Evolutionary conservation across 2,797 vertebrate genomes (phyloP), one percentile per base, ranked within the genome.

Genomic region (Anguilla obscura): DNA sequence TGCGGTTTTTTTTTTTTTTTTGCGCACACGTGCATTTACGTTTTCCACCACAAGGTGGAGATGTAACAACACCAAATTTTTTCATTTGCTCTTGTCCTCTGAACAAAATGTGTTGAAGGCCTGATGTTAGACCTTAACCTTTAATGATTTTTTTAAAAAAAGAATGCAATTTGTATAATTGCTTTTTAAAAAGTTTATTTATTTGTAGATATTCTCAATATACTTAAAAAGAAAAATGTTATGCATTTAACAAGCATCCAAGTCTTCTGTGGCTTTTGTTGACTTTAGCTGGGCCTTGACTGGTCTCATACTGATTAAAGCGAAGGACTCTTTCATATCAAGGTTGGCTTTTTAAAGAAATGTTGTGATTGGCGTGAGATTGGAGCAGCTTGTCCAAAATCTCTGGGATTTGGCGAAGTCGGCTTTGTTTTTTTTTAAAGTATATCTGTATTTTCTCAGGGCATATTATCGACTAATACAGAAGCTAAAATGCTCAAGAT

Each of bases 11-110:
- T 27, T 54, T 21, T 14, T 58, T 18, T 71, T 74, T 74, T 52
- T 66, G 3, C 6, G 3, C 5, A 45, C 40, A 45, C 40, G 40
- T 45, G 2, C 8, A 85, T 76, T n/a, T 54, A 4, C 52, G 33
- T 86, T 48, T 21, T 27, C 83, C 8, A 16, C 93, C 95, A 94
- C 92, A 88, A 93, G 95, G 90, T 94, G 95, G 94, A 93, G 94
- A 87, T 94, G 91, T 93, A 93, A 92, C 92, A 80, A 86, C 93
- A 90, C 84, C 48, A 58, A 4, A 85, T 4, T 45, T n/a, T 87
- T 86, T 88, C 6, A 87, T 63, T 86, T 12, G 4, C 36, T 33
- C 18, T 80, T 27, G 9, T 54, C 30, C n/a, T 58, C 8, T 30
- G 2, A 86, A 45, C 58, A n/a, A 80, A 36, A 60, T 84, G 27